These are phyloP conservation scores for Mormyrops boulengeri DNA, from an alignment of 2,797 vertebrate genomes.

Conservation along the genomic window DNA sequence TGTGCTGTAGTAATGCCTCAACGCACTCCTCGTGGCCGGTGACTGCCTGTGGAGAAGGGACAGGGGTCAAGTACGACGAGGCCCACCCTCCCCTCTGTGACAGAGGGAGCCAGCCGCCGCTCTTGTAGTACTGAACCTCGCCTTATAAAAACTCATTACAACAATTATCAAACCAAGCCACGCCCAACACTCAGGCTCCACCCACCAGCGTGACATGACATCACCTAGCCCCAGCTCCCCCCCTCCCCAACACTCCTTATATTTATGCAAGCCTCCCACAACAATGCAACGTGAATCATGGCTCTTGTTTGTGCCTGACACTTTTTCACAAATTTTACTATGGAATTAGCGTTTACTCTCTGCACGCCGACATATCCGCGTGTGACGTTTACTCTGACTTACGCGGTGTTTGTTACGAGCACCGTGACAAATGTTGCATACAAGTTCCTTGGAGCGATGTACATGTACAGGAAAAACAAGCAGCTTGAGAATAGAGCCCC, in stretches of 20 bases:
- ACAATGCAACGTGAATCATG: not conserved
- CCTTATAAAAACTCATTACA: not conserved
- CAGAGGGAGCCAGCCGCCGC: not conserved
- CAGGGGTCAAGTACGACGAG: conserved; percentile 11
- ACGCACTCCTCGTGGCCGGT: conserved; percentile 96
- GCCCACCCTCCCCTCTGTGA: not conserved
- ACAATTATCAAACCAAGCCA: not conserved
- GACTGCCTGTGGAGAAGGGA: conserved; percentile 71
- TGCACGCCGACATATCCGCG: not conserved
- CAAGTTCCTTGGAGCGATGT: not conserved
- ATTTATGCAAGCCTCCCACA: not conserved
- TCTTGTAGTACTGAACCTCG: not conserved
- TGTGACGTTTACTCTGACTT: not conserved
- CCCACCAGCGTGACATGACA: not conserved
- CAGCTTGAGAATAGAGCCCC: not conserved
- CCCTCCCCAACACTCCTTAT: not conserved
- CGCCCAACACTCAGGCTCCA: not conserved
- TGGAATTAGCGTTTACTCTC: not conserved
- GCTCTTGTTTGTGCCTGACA: not conserved
- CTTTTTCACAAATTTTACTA: not conserved
- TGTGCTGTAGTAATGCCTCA: conserved; percentile 92
- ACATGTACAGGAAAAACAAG: not conserved
- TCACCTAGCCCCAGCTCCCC: not conserved
- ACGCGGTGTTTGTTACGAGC: not conserved
- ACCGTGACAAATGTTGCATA: not conserved